Conservation (phyloP, 53 echinoderm and acorn worm species). For the Crossaster papposus region DNA sequence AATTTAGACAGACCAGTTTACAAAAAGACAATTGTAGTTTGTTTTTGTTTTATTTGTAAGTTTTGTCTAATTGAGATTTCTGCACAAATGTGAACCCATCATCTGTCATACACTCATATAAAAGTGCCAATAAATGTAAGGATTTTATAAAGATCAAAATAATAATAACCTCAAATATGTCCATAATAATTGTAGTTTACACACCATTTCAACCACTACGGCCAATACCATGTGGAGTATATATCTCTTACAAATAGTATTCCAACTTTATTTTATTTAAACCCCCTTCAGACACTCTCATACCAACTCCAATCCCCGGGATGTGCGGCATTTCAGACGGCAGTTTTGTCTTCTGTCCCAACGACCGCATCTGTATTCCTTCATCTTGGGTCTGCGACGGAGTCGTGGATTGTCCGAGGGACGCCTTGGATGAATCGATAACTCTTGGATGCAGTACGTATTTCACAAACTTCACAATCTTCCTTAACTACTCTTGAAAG, state of each 20-base stretch:
- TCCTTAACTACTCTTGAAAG: no score
- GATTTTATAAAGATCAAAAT: no score
- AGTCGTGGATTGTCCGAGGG: slow-evolving; percentile 69
- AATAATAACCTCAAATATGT: no score
- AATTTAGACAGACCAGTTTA: neutral
- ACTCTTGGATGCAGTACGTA: slow-evolving; percentile 45
- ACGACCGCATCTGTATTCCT: slow-evolving; percentile 66
- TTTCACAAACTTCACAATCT: no score
- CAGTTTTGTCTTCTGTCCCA: slow-evolving; percentile 65
- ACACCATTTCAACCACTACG: no score
- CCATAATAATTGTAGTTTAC: no score
- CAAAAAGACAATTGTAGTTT: no score
- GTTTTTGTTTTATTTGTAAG: no score
- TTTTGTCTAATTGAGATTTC: no score
- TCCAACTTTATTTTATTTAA: neutral
- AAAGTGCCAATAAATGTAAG: no score
- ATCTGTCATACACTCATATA: no score
- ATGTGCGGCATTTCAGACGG: slow-evolving; percentile 28
- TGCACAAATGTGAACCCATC: no score
- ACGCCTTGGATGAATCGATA: slow-evolving; percentile 61
- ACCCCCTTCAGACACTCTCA: neutral
- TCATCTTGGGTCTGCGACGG: slow-evolving; percentile 67
- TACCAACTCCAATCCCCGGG: slow-evolving; percentile 28
- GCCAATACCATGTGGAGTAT: neutral
- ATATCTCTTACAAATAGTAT: neutral